A percentile compares a stretch with the other conserved stretches of the same genome.
phyloP scores from a whole-genome alignment of 2,888 invertebrate genomes.

The Leptura quadrifasciata region DNA sequence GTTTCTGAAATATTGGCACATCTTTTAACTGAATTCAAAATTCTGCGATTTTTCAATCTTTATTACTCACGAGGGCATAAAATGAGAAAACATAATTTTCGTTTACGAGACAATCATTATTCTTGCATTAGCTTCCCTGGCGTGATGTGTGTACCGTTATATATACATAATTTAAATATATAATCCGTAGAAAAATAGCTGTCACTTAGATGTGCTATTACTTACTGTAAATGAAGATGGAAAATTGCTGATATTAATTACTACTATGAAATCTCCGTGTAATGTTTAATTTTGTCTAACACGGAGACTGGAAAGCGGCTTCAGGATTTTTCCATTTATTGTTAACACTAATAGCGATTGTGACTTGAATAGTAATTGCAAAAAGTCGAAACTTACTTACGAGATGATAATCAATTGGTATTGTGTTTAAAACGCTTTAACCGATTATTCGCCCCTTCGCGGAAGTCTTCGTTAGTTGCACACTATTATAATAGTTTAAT shows the following conservation, averaged over 20 bases:
- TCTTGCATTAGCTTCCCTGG: too few species aligned
- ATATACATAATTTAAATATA: neutral
- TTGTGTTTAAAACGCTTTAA: constrained; percentile 1
- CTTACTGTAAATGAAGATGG: neutral
- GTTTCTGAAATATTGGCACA: too few species aligned
- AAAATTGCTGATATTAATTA: neutral
- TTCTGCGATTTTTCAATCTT: neutral
- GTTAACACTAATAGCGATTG: neutral
- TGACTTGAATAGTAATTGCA: constrained; percentile 1
- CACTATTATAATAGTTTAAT: neutral
- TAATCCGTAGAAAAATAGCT: neutral
- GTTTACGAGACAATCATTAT: neutral
- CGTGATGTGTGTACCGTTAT: neutral
- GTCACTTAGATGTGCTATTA: neutral
- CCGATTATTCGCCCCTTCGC: neutral
- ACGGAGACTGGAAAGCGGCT: neutral
- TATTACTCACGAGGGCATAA: neutral
- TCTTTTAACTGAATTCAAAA: too few species aligned
- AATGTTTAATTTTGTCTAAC: neutral
- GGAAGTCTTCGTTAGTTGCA: neutral
- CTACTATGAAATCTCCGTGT: neutral
- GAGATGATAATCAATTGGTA: constrained; percentile 2
- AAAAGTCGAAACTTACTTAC: neutral
- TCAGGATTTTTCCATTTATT: neutral
- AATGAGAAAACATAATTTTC: neutral